Base-by-base conservation (phyloP, 2,888 invertebrate species). In the Lycophotia porphyrea region DNA sequence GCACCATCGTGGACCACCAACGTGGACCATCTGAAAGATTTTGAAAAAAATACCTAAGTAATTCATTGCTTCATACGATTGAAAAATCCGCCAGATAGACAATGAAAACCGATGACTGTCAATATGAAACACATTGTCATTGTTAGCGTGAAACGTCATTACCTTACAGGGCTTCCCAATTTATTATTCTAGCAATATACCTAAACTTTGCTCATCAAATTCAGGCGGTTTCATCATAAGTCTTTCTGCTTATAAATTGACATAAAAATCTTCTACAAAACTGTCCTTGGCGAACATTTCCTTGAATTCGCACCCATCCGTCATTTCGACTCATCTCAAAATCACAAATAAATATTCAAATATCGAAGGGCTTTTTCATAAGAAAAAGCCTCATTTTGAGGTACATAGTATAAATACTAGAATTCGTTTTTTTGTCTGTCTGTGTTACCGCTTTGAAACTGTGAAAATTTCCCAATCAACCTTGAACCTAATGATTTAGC, bases 331-430 rank as follows among this genome's bases (percentile, higher is more conserved):
- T 31, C 67, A 36, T 49, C 8, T 55, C 24, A 24, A 81, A 75
- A 81, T 81, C 81, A 67, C 7, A 61, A 76, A 61, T 55, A 80
- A 70, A 67, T 69, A 66, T 34, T 36, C 68, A 69, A 65, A 74
- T 80, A 73, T 68, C 60, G 47, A 69, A 74, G 34, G 49, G 52
- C 21, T 74, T 68, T 65, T 75, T 42, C 81, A 75, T 69, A 60
- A 47, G 34, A 65, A 60, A 67, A 68, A 73, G 44, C 34, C n/a
- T 13, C 27, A 60, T 31, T 31, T 31, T 58, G 9, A 21, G 60
- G 60, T 34, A 60, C 58, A 31, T 60, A 21, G 5, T 9, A 21
- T 58, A 31, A 31, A 31, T 31, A 58, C 21, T 21, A 60, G 21
- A 0, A 31, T 1, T 31, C 9, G 21, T 4, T 31, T 34, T 21